Evolutionary conservation across 2,888 invertebrate species (phyloP).

Genomic region (Drosophila phalerata): DNA sequence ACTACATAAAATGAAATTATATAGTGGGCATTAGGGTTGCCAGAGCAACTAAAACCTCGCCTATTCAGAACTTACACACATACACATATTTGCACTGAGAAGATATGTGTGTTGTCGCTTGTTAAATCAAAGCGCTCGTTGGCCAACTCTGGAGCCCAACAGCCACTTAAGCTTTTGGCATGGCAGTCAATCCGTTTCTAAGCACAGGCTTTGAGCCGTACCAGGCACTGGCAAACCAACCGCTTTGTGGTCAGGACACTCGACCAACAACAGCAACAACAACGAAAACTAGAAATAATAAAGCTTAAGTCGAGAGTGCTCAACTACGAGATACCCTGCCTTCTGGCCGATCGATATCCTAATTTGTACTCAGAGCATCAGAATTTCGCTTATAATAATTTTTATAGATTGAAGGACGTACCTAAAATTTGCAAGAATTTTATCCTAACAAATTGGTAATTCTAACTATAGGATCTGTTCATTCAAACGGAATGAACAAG

Average conservation of each 20-base stretch:
- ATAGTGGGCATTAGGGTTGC: constrained; percentile 58
- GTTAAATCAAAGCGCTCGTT: constrained; percentile 63
- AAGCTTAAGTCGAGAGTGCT: neutral
- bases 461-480: neutral
- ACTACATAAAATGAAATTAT: constrained; percentile 74
- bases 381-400: too few species aligned
- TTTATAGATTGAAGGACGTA: too few species aligned
- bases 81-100: neutral
- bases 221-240: constrained; percentile 37
- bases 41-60: constrained; percentile 51
- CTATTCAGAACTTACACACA: constrained; percentile 26
- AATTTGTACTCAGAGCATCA: too few species aligned
- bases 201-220: constrained; percentile 49
- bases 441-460: too few species aligned
- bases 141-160: constrained; percentile 49
- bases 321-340: neutral
- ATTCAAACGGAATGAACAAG: neutral
- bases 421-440: too few species aligned
- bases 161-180: constrained; percentile 80
- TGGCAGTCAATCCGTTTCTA: constrained; percentile 78
- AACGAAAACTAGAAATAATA: constrained; percentile 1
- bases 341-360: too few species aligned
- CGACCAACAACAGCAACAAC: constrained; percentile 31
- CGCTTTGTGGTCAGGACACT: constrained; percentile 65
- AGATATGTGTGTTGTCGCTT: constrained; percentile 41